Percentiles rank a stretch among this genome's conserved stretches.
These are phyloP conservation scores for Platanista minor DNA, from an alignment of 2,113 vertebrate genomes.

Conservation along the genomic window DNA sequence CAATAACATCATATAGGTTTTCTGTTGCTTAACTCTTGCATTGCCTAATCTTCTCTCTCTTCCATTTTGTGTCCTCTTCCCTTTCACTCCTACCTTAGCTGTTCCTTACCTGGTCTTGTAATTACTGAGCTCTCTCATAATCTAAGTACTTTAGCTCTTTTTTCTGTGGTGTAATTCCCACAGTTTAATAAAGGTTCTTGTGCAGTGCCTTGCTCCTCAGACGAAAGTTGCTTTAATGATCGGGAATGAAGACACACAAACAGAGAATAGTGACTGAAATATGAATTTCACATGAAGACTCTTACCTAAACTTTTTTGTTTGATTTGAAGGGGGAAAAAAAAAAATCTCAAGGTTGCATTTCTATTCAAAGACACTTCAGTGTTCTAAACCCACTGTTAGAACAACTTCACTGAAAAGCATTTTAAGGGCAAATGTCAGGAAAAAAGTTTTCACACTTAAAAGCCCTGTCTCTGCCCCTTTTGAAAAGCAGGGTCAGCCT, in stretches of 20 bases:
- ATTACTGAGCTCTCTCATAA: neutral
- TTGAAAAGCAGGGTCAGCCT: conserved; percentile 62
- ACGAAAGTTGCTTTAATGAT: conserved; percentile 45
- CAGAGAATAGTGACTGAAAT: neutral
- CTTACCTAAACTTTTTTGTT: neutral
- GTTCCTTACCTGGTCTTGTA: neutral
- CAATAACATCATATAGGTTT: neutral
- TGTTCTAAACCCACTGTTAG: neutral
- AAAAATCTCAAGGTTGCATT: conserved; percentile 48
- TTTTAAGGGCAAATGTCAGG: conserved; percentile 62
- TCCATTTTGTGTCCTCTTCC: neutral
- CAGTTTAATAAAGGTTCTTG: conserved; percentile 6
- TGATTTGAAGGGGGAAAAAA: neutral
- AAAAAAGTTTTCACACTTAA: conserved; percentile 50
- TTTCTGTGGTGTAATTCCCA: neutral
- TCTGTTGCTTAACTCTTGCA: neutral
- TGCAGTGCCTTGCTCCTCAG: neutral
- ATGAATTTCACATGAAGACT: neutral
- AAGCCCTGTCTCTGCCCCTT: conserved; percentile 51
- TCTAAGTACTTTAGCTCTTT: neutral
- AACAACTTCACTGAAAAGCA: conserved; percentile 60
- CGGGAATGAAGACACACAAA: conserved; percentile 26
- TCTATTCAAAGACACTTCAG: conserved; percentile 60
- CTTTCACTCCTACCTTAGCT: neutral
- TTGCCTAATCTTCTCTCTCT: neutral